Conservation (phyloP, 2,797 vertebrate species). For the Darevskia mixta region DNA sequence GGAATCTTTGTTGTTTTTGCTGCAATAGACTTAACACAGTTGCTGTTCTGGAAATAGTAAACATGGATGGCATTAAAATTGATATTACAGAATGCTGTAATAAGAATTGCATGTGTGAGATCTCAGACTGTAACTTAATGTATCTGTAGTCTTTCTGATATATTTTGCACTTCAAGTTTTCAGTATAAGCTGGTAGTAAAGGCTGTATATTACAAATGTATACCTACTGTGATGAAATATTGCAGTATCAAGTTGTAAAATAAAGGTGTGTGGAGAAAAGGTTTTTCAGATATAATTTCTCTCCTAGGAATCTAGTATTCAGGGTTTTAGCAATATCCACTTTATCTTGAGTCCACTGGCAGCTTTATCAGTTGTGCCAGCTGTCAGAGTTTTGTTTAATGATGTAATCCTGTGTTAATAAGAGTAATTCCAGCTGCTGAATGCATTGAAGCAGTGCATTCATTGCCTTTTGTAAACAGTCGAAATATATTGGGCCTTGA, state of each 20-base stretch:
- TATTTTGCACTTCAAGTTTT: background rate
- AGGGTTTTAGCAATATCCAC: background rate
- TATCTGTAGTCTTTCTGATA: background rate
- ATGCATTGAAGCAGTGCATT: rapidly evolving
- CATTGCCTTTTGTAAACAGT: background rate
- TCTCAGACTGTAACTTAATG: background rate
- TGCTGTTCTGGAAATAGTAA: background rate
- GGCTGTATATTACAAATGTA: background rate
- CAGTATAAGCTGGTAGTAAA: background rate
- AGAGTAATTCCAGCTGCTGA: background rate
- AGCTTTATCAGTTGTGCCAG: conserved; percentile 37
- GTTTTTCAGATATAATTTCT: conserved; percentile 13
- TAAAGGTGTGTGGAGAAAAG: background rate
- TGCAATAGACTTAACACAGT: background rate
- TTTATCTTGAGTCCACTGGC: background rate
- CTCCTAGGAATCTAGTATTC: background rate
- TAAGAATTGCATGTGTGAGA: background rate
- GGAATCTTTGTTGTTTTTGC: background rate
- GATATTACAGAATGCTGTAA: background rate
- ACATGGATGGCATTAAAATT: background rate
- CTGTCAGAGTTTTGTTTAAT: background rate
- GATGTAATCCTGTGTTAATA: background rate
- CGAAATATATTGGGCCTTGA: background rate
- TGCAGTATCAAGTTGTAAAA: conserved; percentile 3
- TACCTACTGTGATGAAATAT: background rate